Evolutionary conservation across 1,140 invertebrate genomes (phyloP).

Genomic region (Temnothorax nylanderi): DNA sequence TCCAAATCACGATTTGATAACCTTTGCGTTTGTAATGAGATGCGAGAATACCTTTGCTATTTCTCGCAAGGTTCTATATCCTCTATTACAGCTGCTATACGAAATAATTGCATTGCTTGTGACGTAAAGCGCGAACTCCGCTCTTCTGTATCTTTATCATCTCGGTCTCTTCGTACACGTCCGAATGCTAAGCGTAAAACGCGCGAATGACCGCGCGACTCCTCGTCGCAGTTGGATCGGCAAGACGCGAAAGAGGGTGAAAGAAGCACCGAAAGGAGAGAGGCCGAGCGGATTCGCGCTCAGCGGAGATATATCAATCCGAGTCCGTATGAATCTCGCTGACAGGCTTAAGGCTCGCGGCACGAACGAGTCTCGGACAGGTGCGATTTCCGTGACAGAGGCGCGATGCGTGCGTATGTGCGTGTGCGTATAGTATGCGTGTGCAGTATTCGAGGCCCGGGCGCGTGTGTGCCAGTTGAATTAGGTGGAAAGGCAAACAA

Average conservation of each 20-base stretch:
- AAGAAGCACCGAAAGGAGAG: slow-evolving; percentile 31
- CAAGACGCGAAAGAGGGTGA: slow-evolving; percentile 42
- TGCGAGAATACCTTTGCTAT: slow-evolving; percentile 9
- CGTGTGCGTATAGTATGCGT: background rate
- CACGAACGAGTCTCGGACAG: slow-evolving; percentile 72
- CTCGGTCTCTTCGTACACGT: slow-evolving; percentile 15
- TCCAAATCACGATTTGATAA: background rate
- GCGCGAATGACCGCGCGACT: slow-evolving; percentile 34
- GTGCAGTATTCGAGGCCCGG: slow-evolving; percentile 38
- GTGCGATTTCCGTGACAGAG: slow-evolving; percentile 75
- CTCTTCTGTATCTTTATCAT: slow-evolving; percentile 48
- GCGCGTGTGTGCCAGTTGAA: slow-evolving; percentile 55
- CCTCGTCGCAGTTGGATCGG: slow-evolving; percentile 38
- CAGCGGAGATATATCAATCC: slow-evolving; percentile 76
- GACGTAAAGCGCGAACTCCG: background rate
- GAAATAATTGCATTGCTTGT: slow-evolving; percentile 24
- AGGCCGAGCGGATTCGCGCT: slow-evolving; percentile 57
- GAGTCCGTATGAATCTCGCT: slow-evolving; percentile 76
- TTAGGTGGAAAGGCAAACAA: slow-evolving; percentile 73
- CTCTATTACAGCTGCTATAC: slow-evolving; percentile 25
- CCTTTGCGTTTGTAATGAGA: background rate
- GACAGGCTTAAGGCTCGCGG: slow-evolving; percentile 76
- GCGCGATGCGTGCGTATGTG: slow-evolving; percentile 25
- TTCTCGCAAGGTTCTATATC: background rate
- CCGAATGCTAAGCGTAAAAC: slow-evolving; percentile 31